Conservation (phyloP, 2,888 invertebrate genomes). For the Leucophenga montana region DNA sequence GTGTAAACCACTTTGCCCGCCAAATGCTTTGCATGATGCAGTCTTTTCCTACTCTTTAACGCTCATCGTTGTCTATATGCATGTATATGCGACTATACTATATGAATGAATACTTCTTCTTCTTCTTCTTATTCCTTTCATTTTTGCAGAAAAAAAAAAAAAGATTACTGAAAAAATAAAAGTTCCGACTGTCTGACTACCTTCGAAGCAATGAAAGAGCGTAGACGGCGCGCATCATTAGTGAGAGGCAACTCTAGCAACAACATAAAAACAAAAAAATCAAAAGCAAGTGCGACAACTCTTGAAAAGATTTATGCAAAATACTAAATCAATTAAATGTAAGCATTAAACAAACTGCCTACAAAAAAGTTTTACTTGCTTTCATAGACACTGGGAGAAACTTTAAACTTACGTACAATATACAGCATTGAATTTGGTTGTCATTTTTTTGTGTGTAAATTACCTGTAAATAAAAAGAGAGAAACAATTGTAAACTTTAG, state of each 20-base stretch:
- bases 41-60: too few relatives aligned
- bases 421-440: neutral
- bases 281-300: constrained; percentile 49
- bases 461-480: constrained; percentile 22
- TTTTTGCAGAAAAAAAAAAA: too few relatives aligned
- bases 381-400: neutral
- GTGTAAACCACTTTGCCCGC: neutral
- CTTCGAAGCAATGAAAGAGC: too few relatives aligned
- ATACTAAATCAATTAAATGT: constrained; percentile 2
- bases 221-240: constrained; percentile 13
- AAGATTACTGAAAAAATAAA: neutral
- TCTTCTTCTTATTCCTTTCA: neutral
- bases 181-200: neutral
- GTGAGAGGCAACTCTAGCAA: neutral
- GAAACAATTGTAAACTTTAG: constrained; percentile 13
- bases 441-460: neutral
- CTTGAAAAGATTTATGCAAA: constrained; percentile 60
- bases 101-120: constrained; percentile 1
- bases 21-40: too few relatives aligned
- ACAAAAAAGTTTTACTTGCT: too few relatives aligned
- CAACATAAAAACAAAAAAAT: neutral
- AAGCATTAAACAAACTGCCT: neutral
- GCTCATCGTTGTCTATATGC: neutral
- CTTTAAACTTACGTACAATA: constrained; percentile 25
- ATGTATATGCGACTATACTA: neutral